phyloP scores from a whole-genome alignment of 2,113 vertebrate genomes.

The Psittacus erithacus region DNA sequence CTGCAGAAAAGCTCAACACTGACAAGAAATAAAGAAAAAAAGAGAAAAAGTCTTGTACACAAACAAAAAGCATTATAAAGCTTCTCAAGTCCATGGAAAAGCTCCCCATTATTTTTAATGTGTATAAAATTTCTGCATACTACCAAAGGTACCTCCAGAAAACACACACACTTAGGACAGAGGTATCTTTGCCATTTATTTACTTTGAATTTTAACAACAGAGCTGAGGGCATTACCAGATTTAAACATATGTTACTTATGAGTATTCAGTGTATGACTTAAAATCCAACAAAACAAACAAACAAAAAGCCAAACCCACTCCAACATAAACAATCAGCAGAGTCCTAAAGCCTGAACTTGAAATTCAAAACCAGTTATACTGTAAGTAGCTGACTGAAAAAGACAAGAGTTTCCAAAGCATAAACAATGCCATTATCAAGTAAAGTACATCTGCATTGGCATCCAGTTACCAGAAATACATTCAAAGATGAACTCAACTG shows the following conservation, averaged over 20 bases:
- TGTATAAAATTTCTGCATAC: background rate
- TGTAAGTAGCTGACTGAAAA: background rate
- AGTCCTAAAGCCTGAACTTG: background rate
- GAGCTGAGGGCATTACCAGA: background rate
- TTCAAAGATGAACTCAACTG: background rate
- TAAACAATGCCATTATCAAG: background rate
- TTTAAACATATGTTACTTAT: background rate
- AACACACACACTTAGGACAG: background rate
- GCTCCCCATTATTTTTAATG: background rate
- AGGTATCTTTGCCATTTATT: background rate
- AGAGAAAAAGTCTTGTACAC: background rate
- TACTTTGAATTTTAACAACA: background rate
- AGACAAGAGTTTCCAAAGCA: background rate
- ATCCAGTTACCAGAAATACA: background rate
- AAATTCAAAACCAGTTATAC: background rate
- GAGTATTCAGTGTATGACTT: background rate
- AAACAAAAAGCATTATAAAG: background rate
- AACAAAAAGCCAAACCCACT: background rate
- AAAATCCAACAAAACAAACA: background rate
- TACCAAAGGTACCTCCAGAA: background rate
- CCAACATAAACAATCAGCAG: background rate
- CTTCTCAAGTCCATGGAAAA: background rate
- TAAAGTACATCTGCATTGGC: background rate
- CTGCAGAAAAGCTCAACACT: background rate
- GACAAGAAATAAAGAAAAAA: background rate